Conservation (phyloP, 2,113 vertebrate genomes). For the Gymnogyps californianus region DNA sequence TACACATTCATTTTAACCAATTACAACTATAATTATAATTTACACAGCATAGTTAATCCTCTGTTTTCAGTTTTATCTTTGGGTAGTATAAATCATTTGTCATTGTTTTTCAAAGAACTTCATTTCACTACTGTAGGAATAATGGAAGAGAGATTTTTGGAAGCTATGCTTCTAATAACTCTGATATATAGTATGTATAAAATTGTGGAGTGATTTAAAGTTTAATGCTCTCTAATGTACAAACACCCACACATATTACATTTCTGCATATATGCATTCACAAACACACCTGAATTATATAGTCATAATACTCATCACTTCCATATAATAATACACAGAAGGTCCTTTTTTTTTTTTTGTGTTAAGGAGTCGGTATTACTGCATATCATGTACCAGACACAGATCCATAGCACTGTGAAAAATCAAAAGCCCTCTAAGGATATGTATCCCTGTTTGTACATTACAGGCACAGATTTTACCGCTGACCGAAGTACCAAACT, state of each 20-base stretch:
- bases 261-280: neutral
- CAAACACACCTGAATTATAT: conserved; percentile 21
- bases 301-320: neutral
- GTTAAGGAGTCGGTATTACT: neutral
- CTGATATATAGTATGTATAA: neutral
- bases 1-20: conserved; percentile 25
- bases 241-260: neutral
- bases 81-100: neutral
- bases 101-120: neutral
- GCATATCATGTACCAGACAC: neutral
- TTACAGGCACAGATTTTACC: neutral
- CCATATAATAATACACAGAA: neutral
- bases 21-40: conserved; percentile 48
- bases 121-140: neutral
- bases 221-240: conserved; percentile 1
- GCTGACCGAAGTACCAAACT: neutral
- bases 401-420: neutral
- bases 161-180: neutral
- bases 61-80: conserved; percentile 28
- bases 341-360: neutral
- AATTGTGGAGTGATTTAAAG: neutral
- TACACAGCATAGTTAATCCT: neutral
- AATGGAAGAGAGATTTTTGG: neutral
- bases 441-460: neutral
- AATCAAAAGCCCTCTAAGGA: neutral